These are phyloP conservation scores for Pterobdella sp. DNA, from an alignment of 2,888 invertebrate genomes.

Conservation along the genomic window DNA sequence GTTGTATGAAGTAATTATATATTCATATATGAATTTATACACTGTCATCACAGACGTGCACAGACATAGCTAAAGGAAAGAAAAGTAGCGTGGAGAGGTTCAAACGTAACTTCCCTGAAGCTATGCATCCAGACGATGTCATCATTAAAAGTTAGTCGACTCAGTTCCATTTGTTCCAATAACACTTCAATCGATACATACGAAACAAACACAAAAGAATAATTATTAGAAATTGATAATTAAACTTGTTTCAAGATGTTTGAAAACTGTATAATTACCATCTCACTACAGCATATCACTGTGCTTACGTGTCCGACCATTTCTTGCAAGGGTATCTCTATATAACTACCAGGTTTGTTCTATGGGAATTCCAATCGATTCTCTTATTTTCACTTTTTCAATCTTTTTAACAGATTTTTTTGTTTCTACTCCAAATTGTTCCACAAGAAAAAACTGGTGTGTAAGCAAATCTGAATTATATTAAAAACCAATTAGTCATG, in stretches of 20 bases:
- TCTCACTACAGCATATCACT: slow-evolving; percentile 35
- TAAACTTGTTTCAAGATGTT: background rate
- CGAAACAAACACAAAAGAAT: background rate
- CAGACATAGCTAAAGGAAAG: slow-evolving; percentile 3
- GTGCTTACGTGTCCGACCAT: slow-evolving; percentile 72
- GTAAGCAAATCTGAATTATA: no score
- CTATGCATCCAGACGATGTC: background rate
- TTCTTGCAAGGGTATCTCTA: slow-evolving; percentile 85
- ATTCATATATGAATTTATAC: no score
- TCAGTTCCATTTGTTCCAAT: no score
- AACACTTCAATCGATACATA: no score
- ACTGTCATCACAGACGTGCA: background rate
- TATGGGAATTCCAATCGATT: background rate
- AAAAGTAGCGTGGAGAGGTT: slow-evolving; percentile 17
- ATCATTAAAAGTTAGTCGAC: slow-evolving; percentile 17
- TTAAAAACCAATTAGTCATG: no score
- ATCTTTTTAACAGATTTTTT: slow-evolving; percentile 53
- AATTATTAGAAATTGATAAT: background rate
- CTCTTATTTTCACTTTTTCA: background rate
- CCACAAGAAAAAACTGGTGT: slow-evolving; percentile 81
- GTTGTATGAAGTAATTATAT: no score
- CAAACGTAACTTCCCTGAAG: slow-evolving; percentile 22
- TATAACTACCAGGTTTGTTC: slow-evolving; percentile 72
- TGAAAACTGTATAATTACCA: background rate
- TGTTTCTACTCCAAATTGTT: slow-evolving; percentile 93